Conservation (phyloP, 2,113 vertebrate species). For the Eubucco bourcierii region DNA sequence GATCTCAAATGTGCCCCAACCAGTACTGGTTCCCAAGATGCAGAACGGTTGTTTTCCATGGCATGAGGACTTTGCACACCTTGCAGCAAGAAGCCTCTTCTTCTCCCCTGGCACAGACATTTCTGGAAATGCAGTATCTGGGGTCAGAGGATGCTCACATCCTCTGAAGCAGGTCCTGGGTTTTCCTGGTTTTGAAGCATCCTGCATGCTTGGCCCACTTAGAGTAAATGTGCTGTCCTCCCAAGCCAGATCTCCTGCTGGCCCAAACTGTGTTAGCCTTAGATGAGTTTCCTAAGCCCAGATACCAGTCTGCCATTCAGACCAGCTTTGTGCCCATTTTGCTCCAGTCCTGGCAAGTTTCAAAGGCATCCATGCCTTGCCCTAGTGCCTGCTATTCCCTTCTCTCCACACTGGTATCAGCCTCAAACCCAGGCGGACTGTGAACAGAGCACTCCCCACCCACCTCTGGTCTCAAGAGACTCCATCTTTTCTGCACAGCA, state of each 20-base stretch:
- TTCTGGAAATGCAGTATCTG: background rate
- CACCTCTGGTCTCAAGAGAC: background rate
- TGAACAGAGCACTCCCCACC: fast-evolving
- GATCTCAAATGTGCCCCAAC: background rate
- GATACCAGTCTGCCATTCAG: background rate
- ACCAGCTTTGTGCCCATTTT: background rate
- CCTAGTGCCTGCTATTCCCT: background rate
- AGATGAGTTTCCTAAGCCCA: background rate
- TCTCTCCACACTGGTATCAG: fast-evolving
- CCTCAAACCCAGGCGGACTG: fast-evolving
- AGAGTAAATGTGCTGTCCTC: background rate
- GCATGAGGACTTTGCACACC: fast-evolving
- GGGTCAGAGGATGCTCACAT: background rate
- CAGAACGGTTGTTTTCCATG: background rate
- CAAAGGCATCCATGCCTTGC: background rate
- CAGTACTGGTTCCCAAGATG: background rate
- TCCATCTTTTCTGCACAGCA: background rate
- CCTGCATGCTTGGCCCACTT: background rate
- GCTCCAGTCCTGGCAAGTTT: background rate
- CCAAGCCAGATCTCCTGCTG: background rate
- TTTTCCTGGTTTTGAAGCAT: background rate
- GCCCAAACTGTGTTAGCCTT: background rate
- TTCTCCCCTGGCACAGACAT: background rate
- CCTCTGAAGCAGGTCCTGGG: background rate
- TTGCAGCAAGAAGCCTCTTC: background rate